Base-by-base conservation (phyloP, 1,140 invertebrate species). In the Hydropsyche tenuis region DNA sequence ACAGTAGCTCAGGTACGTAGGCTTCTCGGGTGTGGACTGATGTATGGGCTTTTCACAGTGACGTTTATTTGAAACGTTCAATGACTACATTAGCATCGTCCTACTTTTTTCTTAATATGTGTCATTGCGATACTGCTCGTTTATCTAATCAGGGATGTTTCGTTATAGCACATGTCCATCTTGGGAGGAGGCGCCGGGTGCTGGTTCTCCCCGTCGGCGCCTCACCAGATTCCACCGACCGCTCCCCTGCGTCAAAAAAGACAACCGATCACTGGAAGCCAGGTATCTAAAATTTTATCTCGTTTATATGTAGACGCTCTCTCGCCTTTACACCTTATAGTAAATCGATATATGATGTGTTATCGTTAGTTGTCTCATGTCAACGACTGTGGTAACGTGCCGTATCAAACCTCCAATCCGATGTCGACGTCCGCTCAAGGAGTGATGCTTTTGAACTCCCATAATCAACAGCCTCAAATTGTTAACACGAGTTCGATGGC, bases 111-210 rank as follows among this genome's bases (percentile, higher is more conserved):
- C 18, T 51, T 51, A 16, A 51, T 51, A 5, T 16, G 14, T 51
- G 18, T 4, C 18, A 51, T 51, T 16, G 14, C 18, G 4, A 14
- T 4, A 16, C 14, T 14, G 14, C 46, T 51, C 14, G 46, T 51
- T 51, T 51, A 51, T 51, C 18, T 51, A 45, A 9, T 53, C 20
- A 53, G n/a, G n/a, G n/a, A n/a, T 9, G 30, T 37, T 37, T 75
- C 42, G 43, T 72, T 72, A 22, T 20, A 77, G 75, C 75, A 77
- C 62, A 74, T 77, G 75, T 77, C 75, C 71, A 65, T 77, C 64
- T 72, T 77, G 65, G 75, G 75, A n/a, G 73, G 73, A 69, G 70
- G 73, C 46, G 73, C 73, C 48, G 75, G 75, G 27, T 77, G 75
- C 70, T 77, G 75, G 75, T 77, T 68, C 60, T 71, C 73, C n/a